A percentile compares a stretch with the other conserved stretches of the same genome.
Conservation (phyloP, 2,888 invertebrate genomes). For the Branchellion lobata region DNA sequence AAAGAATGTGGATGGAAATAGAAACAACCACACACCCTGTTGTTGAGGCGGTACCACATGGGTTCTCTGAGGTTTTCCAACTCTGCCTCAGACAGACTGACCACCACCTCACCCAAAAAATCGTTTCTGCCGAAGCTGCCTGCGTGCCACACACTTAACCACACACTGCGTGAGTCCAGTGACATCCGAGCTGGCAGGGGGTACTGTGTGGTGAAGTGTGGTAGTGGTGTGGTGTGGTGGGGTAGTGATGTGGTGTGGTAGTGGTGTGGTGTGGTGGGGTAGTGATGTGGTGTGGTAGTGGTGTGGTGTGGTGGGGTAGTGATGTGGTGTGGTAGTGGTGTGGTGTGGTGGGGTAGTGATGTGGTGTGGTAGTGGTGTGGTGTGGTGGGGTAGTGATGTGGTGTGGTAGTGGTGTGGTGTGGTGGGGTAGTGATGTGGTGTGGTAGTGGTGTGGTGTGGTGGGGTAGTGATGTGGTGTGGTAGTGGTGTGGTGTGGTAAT, state of each 20-base stretch:
- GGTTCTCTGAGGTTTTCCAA: constrained; percentile 89
- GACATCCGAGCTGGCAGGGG: neutral
- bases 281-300: neutral
- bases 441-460: too few species aligned
- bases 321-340: too few species aligned
- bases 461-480: too few species aligned
- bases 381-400: too few species aligned
- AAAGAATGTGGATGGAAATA: neutral
- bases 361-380: too few species aligned
- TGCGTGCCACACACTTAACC: constrained; percentile 95
- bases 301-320: too few species aligned
- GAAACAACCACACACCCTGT: constrained; percentile 69
- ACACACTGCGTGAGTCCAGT: constrained; percentile 83
- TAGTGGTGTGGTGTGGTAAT: too few species aligned
- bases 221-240: too few species aligned
- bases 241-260: too few species aligned
- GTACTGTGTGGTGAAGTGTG: neutral
- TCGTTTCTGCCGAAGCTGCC: constrained; percentile 96
- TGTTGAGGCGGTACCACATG: constrained; percentile 86
- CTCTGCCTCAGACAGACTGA: constrained; percentile 81
- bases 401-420: too few species aligned
- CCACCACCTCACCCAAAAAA: constrained; percentile 90
- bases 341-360: too few species aligned
- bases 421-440: too few species aligned
- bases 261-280: neutral